Conservation (phyloP, 2,113 vertebrate genomes). For the Pachypanchax playfairii region DNA sequence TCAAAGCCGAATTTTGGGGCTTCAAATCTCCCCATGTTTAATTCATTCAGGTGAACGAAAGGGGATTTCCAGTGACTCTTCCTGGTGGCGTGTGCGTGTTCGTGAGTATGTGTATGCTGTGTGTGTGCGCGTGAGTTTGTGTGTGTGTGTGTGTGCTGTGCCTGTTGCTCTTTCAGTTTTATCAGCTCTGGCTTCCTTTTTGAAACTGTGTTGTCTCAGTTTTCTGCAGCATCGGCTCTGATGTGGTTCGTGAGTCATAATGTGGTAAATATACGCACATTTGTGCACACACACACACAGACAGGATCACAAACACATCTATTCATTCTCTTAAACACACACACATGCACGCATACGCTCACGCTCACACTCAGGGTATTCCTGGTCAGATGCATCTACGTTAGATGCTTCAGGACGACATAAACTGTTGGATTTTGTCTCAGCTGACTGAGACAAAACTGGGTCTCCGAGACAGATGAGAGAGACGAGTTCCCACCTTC, state of each 20-base stretch:
- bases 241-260: conserved; percentile 76
- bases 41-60: conserved; percentile 62
- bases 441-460: conserved; percentile 1
- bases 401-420: conserved; percentile 20
- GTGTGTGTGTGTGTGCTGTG: conserved; percentile 31
- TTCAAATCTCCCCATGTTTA: conserved; percentile 29
- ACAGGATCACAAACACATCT: conserved; percentile 25
- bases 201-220: conserved; percentile 77
- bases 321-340: conserved; percentile 27
- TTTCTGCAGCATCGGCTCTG: conserved; percentile 68
- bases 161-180: conserved; percentile 66
- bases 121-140: conserved; percentile 18
- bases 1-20: not conserved
- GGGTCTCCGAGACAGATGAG: conserved; percentile 14
- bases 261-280: conserved; percentile 73
- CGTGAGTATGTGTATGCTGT: conserved; percentile 12
- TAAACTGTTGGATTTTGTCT: conserved; percentile 21
- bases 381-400: conserved; percentile 30
- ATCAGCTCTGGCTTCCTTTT: conserved; percentile 75
- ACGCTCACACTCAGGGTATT: conserved; percentile 12
- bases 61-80: conserved; percentile 59
- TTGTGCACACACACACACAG: conserved; percentile 39
- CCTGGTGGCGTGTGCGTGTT: conserved; percentile 3
- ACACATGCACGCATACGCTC: conserved; percentile 23
- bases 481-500: conserved; percentile 35